Evolutionary conservation across 92 coral and sea anemone genomes (phyloP).

Genomic region (Porites cylindrica): DNA sequence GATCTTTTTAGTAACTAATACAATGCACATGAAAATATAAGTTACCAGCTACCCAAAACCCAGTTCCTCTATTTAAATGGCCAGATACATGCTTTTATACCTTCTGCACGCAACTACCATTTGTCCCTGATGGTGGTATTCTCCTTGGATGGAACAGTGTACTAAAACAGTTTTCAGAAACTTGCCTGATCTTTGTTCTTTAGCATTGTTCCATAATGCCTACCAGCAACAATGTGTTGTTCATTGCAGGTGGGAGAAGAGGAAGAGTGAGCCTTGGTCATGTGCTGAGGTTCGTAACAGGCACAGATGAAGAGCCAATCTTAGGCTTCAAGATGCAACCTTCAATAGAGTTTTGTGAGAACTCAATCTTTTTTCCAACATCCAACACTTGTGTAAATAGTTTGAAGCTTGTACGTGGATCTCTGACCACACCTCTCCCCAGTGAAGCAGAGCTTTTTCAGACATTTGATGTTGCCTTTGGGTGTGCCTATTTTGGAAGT

Average conservation of each 20-base stretch:
- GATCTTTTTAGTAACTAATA: no score
- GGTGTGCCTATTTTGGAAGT: conserved; percentile 23
- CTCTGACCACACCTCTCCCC: conserved; percentile 30
- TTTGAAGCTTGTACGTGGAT: conserved; percentile 33
- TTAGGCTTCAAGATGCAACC: conserved; percentile 50
- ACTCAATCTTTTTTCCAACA: conserved; percentile 18
- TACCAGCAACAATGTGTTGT: no score
- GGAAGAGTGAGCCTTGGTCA: conserved; percentile 59
- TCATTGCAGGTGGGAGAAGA: conserved; percentile 73
- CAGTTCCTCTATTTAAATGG: no score
- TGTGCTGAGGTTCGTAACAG: conserved; percentile 69
- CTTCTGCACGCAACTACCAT: no score
- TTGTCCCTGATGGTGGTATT: no score
- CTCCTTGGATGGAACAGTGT: no score
- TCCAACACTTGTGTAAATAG: conserved; percentile 30
- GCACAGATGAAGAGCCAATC: conserved; percentile 56
- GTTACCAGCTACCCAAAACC: no score
- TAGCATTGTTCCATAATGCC: no score
- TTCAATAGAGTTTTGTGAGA: conserved; percentile 40
- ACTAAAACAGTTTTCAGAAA: no score
- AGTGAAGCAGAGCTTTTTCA: conserved; percentile 16
- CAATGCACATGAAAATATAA: no score
- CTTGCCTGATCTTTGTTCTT: no score
- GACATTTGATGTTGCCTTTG: conserved; percentile 48
- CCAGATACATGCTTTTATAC: no score